Evolutionary conservation across 2,797 vertebrate genomes (phyloP).

Genomic region (Anguilla megastoma): DNA sequence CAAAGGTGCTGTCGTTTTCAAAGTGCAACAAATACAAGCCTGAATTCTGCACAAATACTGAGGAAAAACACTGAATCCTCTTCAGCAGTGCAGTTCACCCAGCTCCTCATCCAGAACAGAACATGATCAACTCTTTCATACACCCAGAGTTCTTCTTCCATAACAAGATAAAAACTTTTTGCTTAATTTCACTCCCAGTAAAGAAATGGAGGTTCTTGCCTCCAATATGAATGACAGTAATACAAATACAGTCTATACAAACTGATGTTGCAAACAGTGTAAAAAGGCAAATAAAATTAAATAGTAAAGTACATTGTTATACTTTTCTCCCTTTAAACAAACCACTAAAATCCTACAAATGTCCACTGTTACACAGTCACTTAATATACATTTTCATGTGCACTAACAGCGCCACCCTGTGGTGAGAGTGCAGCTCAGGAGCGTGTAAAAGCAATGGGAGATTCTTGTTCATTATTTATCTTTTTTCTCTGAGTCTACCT

Average conservation of each 20-base stretch:
- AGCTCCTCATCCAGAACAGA: neutral
- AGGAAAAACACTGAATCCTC: neutral
- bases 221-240: too few species aligned
- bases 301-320: constrained; percentile 43
- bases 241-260: neutral
- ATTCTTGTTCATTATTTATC: constrained; percentile 61
- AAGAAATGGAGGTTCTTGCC: neutral
- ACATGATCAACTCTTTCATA: neutral
- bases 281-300: neutral
- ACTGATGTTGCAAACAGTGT: neutral
- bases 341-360: constrained; percentile 39
- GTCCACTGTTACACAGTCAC: constrained; percentile 41
- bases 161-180: neutral
- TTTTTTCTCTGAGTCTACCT: constrained; percentile 65
- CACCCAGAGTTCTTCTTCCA: neutral
- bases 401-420: constrained; percentile 41
- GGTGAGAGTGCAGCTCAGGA: constrained; percentile 13
- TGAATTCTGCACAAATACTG: neutral
- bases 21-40: neutral
- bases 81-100: neutral
- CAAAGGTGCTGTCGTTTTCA: neutral
- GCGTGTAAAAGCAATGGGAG: neutral
- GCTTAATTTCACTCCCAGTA: neutral
- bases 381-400: constrained; percentile 46
- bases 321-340: constrained; percentile 38